These are phyloP conservation scores for Corythornis cristatus DNA, from an alignment of 2,113 vertebrate species.

Conservation along the genomic window DNA sequence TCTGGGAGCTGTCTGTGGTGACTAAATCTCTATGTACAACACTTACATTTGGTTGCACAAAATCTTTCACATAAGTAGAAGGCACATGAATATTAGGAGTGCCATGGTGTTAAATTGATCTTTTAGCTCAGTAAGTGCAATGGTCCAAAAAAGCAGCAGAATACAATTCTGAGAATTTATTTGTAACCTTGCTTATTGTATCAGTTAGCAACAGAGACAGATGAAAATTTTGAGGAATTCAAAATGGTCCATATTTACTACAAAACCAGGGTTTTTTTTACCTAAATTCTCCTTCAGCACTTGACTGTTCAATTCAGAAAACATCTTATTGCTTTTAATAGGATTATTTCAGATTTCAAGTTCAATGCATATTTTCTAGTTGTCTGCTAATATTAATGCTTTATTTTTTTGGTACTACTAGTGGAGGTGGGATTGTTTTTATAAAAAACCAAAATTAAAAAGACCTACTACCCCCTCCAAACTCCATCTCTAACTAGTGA, in stretches of 20 bases:
- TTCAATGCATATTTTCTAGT: neutral
- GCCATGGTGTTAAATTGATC: neutral
- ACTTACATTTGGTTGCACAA: neutral
- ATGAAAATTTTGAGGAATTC: neutral
- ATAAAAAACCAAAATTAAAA: neutral
- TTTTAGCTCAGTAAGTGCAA: neutral
- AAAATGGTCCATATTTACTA: neutral
- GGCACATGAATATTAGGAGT: neutral
- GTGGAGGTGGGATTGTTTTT: neutral
- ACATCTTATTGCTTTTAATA: neutral
- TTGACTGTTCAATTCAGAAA: neutral
- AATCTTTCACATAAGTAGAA: neutral
- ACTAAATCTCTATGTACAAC: neutral
- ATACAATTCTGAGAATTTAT: neutral
- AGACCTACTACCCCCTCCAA: neutral
- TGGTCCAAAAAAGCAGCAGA: neutral
- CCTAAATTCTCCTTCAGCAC: neutral
- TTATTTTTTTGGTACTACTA: neutral
- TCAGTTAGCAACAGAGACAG: neutral
- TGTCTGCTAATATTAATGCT: neutral
- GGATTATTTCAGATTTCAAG: neutral
- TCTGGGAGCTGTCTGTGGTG: neutral
- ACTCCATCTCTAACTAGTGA: neutral
- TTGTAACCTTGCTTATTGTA: neutral
- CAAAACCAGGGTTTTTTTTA: neutral